These are phyloP conservation scores for Physella acuta DNA, from an alignment of 1,140 invertebrate genomes.

Conservation along the genomic window DNA sequence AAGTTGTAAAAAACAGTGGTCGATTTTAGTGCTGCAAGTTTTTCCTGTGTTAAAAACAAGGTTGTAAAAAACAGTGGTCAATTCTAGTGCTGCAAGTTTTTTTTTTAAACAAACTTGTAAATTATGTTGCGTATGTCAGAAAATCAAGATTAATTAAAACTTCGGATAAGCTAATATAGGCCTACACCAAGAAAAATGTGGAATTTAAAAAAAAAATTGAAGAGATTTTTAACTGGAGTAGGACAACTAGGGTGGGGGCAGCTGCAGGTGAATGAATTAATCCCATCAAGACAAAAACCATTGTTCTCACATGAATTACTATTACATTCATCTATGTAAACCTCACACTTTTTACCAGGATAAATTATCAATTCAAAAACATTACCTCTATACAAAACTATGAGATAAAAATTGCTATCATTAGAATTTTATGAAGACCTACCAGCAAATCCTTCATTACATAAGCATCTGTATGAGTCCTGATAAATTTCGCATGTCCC, in stretches of 20 bases:
- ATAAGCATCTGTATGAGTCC: conserved; percentile 31
- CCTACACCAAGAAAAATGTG: too few species aligned
- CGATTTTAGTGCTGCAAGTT: conserved; percentile 27
- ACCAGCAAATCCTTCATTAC: conserved; percentile 48
- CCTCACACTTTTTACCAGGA: conserved; percentile 54
- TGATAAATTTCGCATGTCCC: conserved; percentile 34
- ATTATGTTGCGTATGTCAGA: too few species aligned
- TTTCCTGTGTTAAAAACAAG: too few species aligned
- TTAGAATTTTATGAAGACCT: conserved; percentile 4
- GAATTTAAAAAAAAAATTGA: too few species aligned
- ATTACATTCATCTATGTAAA: conserved; percentile 67
- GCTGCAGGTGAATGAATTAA: conserved; percentile 41
- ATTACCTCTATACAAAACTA: too few species aligned
- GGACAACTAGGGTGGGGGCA: conserved; percentile 42
- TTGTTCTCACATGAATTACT: conserved; percentile 76
- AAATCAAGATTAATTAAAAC: too few species aligned
- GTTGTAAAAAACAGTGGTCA: conserved; percentile 38
- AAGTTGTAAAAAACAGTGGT: too few species aligned
- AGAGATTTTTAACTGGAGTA: too few species aligned
- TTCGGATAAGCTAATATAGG: too few species aligned
- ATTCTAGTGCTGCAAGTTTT: conserved; percentile 26
- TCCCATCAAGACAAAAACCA: conserved; percentile 44
- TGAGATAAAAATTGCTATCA: too few species aligned
- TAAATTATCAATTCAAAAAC: conserved; percentile 5
- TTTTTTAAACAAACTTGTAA: too few species aligned